Base-by-base conservation (phyloP, 2,888 invertebrate species). In the Sinopyrophorus schimmeli region DNA sequence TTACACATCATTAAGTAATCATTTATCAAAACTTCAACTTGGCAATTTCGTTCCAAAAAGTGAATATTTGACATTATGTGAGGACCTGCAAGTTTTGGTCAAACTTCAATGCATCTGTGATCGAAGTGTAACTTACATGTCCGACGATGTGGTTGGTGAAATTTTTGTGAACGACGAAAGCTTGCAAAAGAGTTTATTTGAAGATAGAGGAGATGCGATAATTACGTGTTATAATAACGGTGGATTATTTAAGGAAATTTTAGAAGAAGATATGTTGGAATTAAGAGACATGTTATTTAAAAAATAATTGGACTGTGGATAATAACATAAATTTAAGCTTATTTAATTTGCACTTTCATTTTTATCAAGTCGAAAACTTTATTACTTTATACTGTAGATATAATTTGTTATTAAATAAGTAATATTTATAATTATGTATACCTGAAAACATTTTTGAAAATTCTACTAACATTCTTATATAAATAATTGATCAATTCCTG, bases 201-300 rank as follows among this genome's bases (percentile, higher is more conserved):
- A 63, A 26, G 61, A 66, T 23, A 60, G 68, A 26, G 49, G 54
- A 3, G 58, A 54, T 43, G 55, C 38, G 17, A 60, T 67, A 18
- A 27, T 58, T 3, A 46, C 58, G 2, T 48, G 53, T 4, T 69
- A 56, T 27, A 39, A 54, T 3, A 54, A 39, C 3, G 46, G 59
- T 34, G 52, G 49, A 2, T 17, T 39, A 3, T 68, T 59, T 47
- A 61, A 53, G 26, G 65, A 69, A 28, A 34, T 67, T 15, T 47
- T 69, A 26, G 41, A 54, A 7, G 68, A 69, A 38, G 67, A 69
- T 56, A 37, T 69, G 27, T 20, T 50, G 15, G 68, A 67, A 43
- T 51, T 69, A n/a, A 24, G 16, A n/a, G 30, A 30, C 10, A 30
- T 30, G 16, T 15, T 30, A 30, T 12, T 12, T n/a, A 3, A 14